Base-by-base conservation (phyloP, 2,113 vertebrate genomes). In the Orthonyx spaldingii region DNA sequence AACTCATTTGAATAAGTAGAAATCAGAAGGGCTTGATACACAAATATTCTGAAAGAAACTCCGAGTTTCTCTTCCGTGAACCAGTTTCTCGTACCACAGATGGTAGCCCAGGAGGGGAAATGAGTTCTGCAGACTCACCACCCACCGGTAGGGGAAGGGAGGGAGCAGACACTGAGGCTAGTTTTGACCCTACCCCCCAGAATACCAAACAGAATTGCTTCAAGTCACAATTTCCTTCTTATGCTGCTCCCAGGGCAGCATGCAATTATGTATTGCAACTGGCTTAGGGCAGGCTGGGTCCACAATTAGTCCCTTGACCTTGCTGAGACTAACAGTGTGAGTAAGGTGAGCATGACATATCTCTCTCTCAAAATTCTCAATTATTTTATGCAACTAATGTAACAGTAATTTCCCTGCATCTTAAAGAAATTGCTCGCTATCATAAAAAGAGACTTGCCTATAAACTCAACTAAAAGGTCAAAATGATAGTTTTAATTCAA, bases 381-480 rank as follows among this genome's bases (percentile, higher is more conserved):
- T 94, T 97, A 88, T 94, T 97, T 97, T 95, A 97, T 89, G 76
- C 74, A 97, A 94, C 88, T 90, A 94, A 93, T 65, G 71, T 90
- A 94, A 89, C 80, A 84, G 89, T 94, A 93, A 97, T 92, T 97
- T 97, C 84, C 91, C 59, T 49, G 63, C 64, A 87, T 93, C 85
- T 88, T 96, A 79, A 89, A 88, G 71, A 71, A 88, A 77, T 76
- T 83, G 79, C 69, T 79, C 19, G 0, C 3, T 1, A 76, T 76
- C 92, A 87, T 97, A 96, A 91, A 97, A 97, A 97, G 87, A 66
- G 92, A 90, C 91, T 96, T 91, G 72, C 92, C 89, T 95, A 97
- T 93, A 96, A 97, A 97, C 94, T 95, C 94, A 97, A 97, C 94
- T 93, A 95, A 97, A 98, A 97, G 94, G 96, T 93, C 90, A 98